phyloP scores from a whole-genome alignment of 2,888 invertebrate species.

The Agriopis leucophaearia region DNA sequence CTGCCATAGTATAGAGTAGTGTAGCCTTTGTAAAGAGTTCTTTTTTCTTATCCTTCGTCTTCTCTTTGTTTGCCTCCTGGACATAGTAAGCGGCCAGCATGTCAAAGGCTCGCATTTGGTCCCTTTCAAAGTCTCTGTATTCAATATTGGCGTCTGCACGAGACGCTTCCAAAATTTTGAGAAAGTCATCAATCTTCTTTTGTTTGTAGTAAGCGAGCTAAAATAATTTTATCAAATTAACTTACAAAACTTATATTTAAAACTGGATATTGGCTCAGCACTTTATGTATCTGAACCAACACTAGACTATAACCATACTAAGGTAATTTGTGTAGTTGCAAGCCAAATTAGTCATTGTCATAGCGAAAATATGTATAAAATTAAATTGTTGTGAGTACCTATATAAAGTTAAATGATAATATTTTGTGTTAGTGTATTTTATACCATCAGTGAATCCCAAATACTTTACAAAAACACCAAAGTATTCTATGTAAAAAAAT shows the following conservation, averaged over 20 bases:
- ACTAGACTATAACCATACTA: too few relatives aligned
- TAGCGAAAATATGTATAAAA: too few relatives aligned
- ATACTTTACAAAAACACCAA: too few relatives aligned
- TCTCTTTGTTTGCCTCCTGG: constrained; percentile 97
- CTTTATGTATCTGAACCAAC: too few relatives aligned
- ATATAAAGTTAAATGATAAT: too few relatives aligned
- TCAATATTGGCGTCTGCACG: constrained; percentile 94
- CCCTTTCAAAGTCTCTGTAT: constrained; percentile 96
- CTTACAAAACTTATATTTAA: not conserved
- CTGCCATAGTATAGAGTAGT: constrained; percentile 98
- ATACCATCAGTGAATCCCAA: too few relatives aligned
- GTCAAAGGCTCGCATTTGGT: constrained; percentile 99
- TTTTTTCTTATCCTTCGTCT: constrained; percentile 96
- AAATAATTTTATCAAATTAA: constrained; percentile 43
- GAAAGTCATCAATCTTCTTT: constrained; percentile 96
- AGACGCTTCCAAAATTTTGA: constrained; percentile 96
- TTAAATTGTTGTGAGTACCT: too few relatives aligned
- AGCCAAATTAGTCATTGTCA: too few relatives aligned
- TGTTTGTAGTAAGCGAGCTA: constrained; percentile 99
- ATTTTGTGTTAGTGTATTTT: too few relatives aligned
- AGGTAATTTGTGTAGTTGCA: too few relatives aligned
- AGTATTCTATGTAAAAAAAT: too few relatives aligned
- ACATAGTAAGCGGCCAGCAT: constrained; percentile 99
- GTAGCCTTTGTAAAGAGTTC: constrained; percentile 99
- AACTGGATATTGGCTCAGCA: too few relatives aligned